Base-by-base conservation (phyloP, 2,888 invertebrate species). In the Scaptomyza reducta region DNA sequence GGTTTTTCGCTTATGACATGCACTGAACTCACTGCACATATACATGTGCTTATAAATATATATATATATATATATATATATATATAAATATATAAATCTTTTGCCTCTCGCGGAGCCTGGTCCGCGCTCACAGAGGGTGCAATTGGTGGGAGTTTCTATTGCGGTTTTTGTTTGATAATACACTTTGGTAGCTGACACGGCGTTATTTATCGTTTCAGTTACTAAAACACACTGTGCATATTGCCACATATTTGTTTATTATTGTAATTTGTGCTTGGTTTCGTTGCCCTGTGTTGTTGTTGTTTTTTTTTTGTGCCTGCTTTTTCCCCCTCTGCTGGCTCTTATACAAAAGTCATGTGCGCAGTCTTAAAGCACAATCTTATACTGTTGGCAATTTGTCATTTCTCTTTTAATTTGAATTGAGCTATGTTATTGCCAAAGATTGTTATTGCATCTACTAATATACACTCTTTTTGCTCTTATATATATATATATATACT, bases 241-340 rank as follows among this genome's bases (percentile, higher is more conserved):
- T 14, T 55, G 55, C 46, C 45, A 55, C 58, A 44, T 33, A 47
- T 46, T 64, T 63, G 50, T 60, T 71, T 63, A 60, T 61, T 41
- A 47, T 66, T 59, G 40, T 44, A 46, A 42, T 54, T 57, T 60
- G 41, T 63, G 46, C 9, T 58, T 56, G 10, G 31, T 38, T 40
- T 49, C 44, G 58, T 22, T 44, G 54, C 41, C 49, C 31, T 42
- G 10, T 51, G 18, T 44, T 29, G 1, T 29, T 29, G 3, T 5
- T 7, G 1, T 5, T 29, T 29, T 29, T 29, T 33, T 10, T 13
- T 27, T 27, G 14, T 29, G 9, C 10, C 33, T n/a, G 3, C 1
- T 18, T 22, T 56, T 9, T 33, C 2, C 11, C 16, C 13, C 45
- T 49, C 10, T 47, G 29, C 31, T 35, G 6, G 16, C 16, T 68